phyloP scores from a whole-genome alignment of 64 coral and sea anemone species.

The Catalaphyllia jardinei region DNA sequence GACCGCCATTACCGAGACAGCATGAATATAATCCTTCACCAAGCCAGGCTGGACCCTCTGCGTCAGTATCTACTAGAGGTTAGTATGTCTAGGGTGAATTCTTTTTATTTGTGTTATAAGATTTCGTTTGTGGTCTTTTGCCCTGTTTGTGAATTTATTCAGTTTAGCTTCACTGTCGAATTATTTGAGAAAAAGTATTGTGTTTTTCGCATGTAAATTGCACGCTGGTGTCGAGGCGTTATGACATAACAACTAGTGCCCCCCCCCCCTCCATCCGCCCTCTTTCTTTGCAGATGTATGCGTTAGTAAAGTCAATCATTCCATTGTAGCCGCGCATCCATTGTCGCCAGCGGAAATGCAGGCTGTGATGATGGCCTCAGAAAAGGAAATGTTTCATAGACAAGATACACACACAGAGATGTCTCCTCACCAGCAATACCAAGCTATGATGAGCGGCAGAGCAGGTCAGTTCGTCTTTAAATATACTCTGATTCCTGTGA shows the following conservation, averaged over 20 bases:
- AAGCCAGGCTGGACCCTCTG: conserved; percentile 60
- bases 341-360: conserved; percentile 88
- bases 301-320: not conserved
- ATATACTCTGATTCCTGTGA: not conserved
- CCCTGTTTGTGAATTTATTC: too few relatives aligned
- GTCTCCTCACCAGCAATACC: conserved; percentile 1
- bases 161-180: too few relatives aligned
- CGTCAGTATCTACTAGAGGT: conserved; percentile 66
- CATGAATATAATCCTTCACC: conserved; percentile 57
- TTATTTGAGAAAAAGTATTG: too few relatives aligned
- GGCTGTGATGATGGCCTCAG: conserved; percentile 93
- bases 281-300: not conserved
- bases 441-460: conserved; percentile 8
- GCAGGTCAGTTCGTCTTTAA: not conserved
- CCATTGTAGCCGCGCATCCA: conserved; percentile 54
- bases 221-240: too few relatives aligned
- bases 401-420: conserved; percentile 25
- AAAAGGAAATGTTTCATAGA: conserved; percentile 25
- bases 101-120: not conserved
- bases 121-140: not conserved
- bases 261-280: not conserved
- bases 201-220: too few relatives aligned
- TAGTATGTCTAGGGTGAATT: not conserved
- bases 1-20: conserved; percentile 65
- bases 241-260: too few relatives aligned